phyloP scores from a whole-genome alignment of 2,113 vertebrate genomes.

The Nibea albiflora region DNA sequence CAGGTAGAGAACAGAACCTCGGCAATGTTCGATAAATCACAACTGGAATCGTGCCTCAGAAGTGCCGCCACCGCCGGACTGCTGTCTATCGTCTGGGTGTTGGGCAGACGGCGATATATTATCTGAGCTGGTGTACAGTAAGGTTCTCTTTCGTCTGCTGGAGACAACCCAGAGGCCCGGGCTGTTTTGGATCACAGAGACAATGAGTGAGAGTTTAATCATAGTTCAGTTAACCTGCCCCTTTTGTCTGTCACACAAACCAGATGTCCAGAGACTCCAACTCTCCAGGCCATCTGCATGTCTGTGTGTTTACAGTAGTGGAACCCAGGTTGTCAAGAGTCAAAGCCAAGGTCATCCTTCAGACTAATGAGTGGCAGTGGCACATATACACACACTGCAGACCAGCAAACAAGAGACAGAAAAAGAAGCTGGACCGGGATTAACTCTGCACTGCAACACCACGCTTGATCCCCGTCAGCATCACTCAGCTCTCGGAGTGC shows the following conservation, averaged over 20 bases:
- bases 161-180: conserved; percentile 62
- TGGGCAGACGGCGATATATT: conserved; percentile 67
- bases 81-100: conserved; percentile 63
- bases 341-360: conserved; percentile 64
- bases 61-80: conserved; percentile 47
- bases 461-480: conserved; percentile 69
- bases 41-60: conserved; percentile 56
- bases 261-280: conserved; percentile 67
- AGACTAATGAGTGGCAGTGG: conserved; percentile 60
- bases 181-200: conserved; percentile 72
- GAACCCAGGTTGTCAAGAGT: conserved; percentile 54
- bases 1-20: conserved; percentile 62
- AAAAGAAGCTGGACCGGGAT: conserved; percentile 61
- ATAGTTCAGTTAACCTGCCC: conserved; percentile 74
- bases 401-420: conserved; percentile 48
- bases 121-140: conserved; percentile 60
- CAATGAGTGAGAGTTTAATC: conserved; percentile 75
- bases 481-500: conserved; percentile 69
- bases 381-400: conserved; percentile 19
- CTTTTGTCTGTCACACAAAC: conserved; percentile 73
- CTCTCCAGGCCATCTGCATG: conserved; percentile 56
- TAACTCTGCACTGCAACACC: conserved; percentile 55
- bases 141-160: conserved; percentile 57
- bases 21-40: conserved; percentile 59
- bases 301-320: conserved; percentile 66